Evolutionary conservation across 2,888 invertebrate species (phyloP).

Genomic region (Rhopalosiphum nymphaeae): DNA sequence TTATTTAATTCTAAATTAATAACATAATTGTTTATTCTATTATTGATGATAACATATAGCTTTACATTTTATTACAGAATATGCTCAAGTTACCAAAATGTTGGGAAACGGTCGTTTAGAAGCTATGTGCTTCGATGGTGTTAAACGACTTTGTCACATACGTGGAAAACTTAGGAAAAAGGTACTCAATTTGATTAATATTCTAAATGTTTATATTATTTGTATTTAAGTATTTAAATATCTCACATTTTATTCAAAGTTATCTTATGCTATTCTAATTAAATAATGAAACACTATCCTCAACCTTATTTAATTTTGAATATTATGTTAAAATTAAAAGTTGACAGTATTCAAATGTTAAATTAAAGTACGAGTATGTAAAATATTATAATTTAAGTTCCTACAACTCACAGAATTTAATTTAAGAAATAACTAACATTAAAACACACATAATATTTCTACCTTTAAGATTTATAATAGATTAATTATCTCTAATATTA

Average conservation of each 20-base stretch:
- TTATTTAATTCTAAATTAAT: not conserved
- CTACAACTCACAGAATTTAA: too few species aligned
- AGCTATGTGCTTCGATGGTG: constrained; percentile 99
- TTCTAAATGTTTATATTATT: not conserved
- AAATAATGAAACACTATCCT: not conserved
- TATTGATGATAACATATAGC: not conserved
- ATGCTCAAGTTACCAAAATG: constrained; percentile 99
- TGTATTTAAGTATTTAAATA: not conserved
- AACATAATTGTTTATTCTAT: not conserved
- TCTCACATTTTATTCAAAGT: not conserved
- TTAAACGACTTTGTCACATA: constrained; percentile 98
- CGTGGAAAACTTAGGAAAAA: constrained; percentile 95
- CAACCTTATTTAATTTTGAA: not conserved
- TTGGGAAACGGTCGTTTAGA: constrained; percentile 98
- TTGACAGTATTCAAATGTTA: too few species aligned
- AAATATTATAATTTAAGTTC: too few species aligned
- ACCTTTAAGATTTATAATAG: not conserved
- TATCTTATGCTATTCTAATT: not conserved
- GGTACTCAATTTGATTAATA: constrained; percentile 67
- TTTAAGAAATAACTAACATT: not conserved
- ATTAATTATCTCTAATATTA: not conserved
- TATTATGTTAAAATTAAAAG: not conserved
- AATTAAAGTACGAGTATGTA: too few species aligned
- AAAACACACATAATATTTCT: not conserved
- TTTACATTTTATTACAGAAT: constrained; percentile 76